These are phyloP conservation scores for Nothobranchius kuhntae DNA, from an alignment of 2,113 vertebrate genomes.

Conservation along the genomic window DNA sequence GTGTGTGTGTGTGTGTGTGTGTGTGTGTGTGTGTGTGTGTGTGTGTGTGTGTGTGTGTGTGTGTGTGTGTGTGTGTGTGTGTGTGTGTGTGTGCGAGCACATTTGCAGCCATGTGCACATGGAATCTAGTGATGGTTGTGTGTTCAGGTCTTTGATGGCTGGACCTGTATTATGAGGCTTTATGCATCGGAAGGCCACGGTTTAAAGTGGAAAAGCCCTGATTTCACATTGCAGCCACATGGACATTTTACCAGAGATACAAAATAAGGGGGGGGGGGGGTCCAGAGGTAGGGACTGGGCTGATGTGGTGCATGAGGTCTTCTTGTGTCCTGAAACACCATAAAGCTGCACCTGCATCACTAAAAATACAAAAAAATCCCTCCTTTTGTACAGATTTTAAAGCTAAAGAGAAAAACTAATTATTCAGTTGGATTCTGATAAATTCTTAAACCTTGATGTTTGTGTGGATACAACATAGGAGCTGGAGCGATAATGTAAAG, in stretches of 20 bases:
- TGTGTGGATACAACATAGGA: constrained; percentile 29
- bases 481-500: constrained; percentile 29
- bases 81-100: background rate
- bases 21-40: too few species aligned
- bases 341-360: too few species aligned
- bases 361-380: constrained; percentile 9
- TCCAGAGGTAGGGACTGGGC: constrained; percentile 45
- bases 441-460: constrained; percentile 3
- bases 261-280: constrained; percentile 6
- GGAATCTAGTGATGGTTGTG: constrained; percentile 46
- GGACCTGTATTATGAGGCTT: constrained; percentile 46
- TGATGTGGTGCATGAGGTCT: constrained; percentile 38
- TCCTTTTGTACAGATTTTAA: too few species aligned
- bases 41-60: constrained; percentile 2
- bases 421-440: constrained; percentile 6
- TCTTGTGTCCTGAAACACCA: constrained; percentile 8
- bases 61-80: constrained; percentile 6
- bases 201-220: constrained; percentile 44
- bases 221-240: constrained; percentile 60
- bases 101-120: constrained; percentile 3
- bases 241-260: constrained; percentile 8
- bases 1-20: constrained; percentile 3
- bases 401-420: too few species aligned
- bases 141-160: constrained; percentile 61
- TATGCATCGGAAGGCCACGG: constrained; percentile 50